phyloP scores from a whole-genome alignment of 2,113 vertebrate species.

The Circaetus gallicus region DNA sequence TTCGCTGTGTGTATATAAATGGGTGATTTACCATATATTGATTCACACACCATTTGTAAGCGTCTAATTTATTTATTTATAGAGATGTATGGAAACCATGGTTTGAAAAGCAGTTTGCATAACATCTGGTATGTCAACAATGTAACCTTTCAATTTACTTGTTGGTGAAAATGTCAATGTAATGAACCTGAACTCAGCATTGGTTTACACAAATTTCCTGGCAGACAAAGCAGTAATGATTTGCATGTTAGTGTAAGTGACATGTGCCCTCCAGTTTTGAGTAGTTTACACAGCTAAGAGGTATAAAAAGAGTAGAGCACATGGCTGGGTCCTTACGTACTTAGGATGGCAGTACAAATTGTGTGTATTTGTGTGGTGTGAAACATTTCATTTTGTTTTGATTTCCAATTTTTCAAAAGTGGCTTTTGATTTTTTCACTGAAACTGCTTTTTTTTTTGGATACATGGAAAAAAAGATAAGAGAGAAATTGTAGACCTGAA shows the following conservation, averaged over 20 bases:
- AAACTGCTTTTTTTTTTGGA: neutral
- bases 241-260: constrained; percentile 49
- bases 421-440: neutral
- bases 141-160: constrained; percentile 56
- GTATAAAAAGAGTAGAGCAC: neutral
- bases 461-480: neutral
- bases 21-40: constrained; percentile 43
- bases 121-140: constrained; percentile 58
- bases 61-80: constrained; percentile 43
- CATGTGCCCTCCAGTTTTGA: constrained; percentile 46
- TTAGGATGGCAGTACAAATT: neutral
- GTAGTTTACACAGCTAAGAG: constrained; percentile 31
- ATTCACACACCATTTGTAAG: constrained; percentile 45
- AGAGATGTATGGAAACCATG: constrained; percentile 25
- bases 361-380: neutral
- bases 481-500: neutral
- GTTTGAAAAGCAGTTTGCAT: constrained; percentile 50
- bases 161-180: constrained; percentile 54
- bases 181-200: constrained; percentile 51
- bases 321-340: neutral
- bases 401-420: neutral
- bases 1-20: constrained; percentile 7
- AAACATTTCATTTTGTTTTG: neutral
- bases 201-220: constrained; percentile 63
- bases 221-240: constrained; percentile 63